These are phyloP conservation scores for Ctenomys sociabilis DNA, from an alignment of 2,113 vertebrate genomes.

Conservation along the genomic window DNA sequence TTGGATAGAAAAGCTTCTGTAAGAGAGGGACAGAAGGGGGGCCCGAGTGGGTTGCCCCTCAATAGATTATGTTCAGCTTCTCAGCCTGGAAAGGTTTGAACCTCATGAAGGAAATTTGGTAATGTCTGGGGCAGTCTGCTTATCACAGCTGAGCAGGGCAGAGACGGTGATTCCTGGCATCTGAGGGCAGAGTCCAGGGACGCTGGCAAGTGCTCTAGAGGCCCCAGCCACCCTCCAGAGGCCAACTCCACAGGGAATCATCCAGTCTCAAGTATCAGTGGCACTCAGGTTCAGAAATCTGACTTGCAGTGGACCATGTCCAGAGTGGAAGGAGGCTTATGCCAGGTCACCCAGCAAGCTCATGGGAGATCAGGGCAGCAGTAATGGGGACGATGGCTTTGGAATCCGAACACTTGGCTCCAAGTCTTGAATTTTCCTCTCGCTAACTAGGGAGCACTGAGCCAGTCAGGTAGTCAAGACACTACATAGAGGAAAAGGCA, in stretches of 20 bases:
- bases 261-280: neutral
- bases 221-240: too few relatives aligned
- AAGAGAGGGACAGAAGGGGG: too few relatives aligned
- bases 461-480: too few relatives aligned
- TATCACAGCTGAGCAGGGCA: too few relatives aligned
- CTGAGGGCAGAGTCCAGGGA: neutral
- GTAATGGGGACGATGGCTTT: neutral
- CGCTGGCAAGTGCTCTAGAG: too few relatives aligned
- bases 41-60: too few relatives aligned
- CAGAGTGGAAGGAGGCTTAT: neutral
- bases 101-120: too few relatives aligned
- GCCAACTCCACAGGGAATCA: too few relatives aligned
- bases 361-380: too few relatives aligned
- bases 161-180: too few relatives aligned
- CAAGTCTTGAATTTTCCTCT: neutral
- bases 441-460: neutral
- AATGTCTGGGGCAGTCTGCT: neutral
- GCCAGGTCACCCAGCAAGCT: neutral
- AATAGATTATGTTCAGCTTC: neutral
- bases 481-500: neutral
- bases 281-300: neutral
- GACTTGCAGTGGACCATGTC: neutral
- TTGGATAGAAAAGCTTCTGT: too few relatives aligned
- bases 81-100: neutral
- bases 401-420: neutral